Evolutionary conservation across 2,888 invertebrate genomes (phyloP).

Genomic region (Eristalis pertinax): DNA sequence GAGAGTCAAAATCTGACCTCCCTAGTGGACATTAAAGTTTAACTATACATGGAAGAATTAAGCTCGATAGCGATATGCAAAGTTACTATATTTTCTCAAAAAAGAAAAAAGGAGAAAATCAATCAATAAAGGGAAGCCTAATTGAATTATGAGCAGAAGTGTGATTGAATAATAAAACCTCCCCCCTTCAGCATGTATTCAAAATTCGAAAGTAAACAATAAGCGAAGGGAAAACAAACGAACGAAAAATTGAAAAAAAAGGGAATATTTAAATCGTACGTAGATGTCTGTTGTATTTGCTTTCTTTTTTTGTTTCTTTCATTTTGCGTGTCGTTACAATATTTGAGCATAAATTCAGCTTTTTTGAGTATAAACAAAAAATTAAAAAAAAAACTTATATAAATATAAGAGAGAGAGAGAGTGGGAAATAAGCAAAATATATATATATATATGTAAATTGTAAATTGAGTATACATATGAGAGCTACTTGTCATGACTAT

Average conservation of each 20-base stretch:
- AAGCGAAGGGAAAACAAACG: background rate
- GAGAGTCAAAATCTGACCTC: background rate
- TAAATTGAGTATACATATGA: slow-evolving; percentile 14
- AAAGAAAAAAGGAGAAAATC: too few relatives aligned
- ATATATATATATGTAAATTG: slow-evolving; percentile 14
- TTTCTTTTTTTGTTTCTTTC: background rate
- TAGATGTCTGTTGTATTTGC: slow-evolving; percentile 41
- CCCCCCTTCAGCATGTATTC: slow-evolving; percentile 2
- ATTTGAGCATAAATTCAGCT: slow-evolving; percentile 66
- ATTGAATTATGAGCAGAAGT: background rate
- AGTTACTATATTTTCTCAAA: slow-evolving; percentile 3
- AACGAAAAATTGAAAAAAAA: slow-evolving; percentile 23
- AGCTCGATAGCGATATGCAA: slow-evolving; percentile 7
- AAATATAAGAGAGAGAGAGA: slow-evolving; percentile 28
- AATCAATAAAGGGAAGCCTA: background rate
- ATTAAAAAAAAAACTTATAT: slow-evolving; percentile 33
- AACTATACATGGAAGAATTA: slow-evolving; percentile 3
- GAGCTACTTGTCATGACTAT: slow-evolving; percentile 46
- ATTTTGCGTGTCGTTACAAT: slow-evolving; percentile 44
- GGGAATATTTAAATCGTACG: slow-evolving; percentile 57
- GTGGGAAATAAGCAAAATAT: background rate
- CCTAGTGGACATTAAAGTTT: slow-evolving; percentile 13
- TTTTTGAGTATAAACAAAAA: slow-evolving; percentile 51
- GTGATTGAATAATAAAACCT: background rate
- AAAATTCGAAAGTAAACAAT: slow-evolving; percentile 6